A percentile compares a stretch with the other conserved stretches of the same genome.
Evolutionary conservation across 2,888 invertebrate genomes (phyloP).

Genomic region (Clostera curtula): DNA sequence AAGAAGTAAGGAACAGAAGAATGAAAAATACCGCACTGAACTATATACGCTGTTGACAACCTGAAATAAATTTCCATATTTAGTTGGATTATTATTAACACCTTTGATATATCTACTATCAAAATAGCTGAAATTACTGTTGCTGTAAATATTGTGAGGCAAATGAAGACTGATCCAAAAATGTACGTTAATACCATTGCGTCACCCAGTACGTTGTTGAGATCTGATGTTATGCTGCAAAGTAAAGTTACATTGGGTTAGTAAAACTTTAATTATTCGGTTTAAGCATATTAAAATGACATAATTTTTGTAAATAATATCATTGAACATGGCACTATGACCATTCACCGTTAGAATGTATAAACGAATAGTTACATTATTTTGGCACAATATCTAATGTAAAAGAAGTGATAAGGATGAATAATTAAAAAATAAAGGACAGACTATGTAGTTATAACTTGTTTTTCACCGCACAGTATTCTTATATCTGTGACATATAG

Average conservation of each 20-base stretch:
- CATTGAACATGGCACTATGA: too few species aligned
- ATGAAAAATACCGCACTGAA: constrained; percentile 50
- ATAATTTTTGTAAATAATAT: too few species aligned
- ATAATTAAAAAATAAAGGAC: too few species aligned
- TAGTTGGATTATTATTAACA: neutral
- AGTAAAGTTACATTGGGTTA: too few species aligned
- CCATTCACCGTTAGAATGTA: too few species aligned
- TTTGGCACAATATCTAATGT: too few species aligned
- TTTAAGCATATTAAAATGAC: too few species aligned
- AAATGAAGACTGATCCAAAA: constrained; percentile 54
- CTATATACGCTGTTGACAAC: constrained; percentile 48
- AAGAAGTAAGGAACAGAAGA: constrained; percentile 44
- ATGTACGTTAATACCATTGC: constrained; percentile 49
- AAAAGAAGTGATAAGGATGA: too few species aligned
- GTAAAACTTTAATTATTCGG: too few species aligned
- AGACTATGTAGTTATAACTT: too few species aligned
- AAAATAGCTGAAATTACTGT: constrained; percentile 31
- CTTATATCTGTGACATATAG: too few species aligned
- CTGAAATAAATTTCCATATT: constrained; percentile 26
- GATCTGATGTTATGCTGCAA: constrained; percentile 43
- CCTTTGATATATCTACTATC: neutral
- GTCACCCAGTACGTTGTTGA: constrained; percentile 44
- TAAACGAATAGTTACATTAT: too few species aligned
- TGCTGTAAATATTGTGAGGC: constrained; percentile 55
- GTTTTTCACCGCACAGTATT: neutral